Evolutionary conservation across 1,140 invertebrate genomes (phyloP), one percentile per base, ranked within the genome.

Genomic region (Hycleus phaleratus): DNA sequence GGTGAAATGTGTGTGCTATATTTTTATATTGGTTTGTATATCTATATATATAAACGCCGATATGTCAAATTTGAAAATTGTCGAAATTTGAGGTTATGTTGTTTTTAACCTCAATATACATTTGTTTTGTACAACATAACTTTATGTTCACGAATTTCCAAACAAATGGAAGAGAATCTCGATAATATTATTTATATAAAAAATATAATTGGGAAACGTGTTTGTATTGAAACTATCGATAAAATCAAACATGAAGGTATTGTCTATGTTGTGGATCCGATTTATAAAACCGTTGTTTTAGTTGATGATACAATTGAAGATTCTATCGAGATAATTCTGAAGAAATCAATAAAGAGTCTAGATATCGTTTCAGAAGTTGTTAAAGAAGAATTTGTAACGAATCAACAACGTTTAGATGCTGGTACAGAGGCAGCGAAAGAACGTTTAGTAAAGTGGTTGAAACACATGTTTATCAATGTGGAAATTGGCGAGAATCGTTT

Each of bases 251-350:
- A 65, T 47, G 46, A 38, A 38, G 69, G 70, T 11, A 46, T 44
- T 24, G 58, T 72, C 0, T 68, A 67, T 59, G 66, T 67, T 2
- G 65, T 72, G 12, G 70, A 72, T 63, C 69, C 69, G 10, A 61
- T 71, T 40, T 68, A 67, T 24, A 69, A 71, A 65, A 69, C 65
- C 18, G 38, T 70, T 6, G 64, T 72, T 47, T 59, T 58, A 48
- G 24, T 63, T 45, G 26, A 32, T 32, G 56, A 68, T 26, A 55
- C 46, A 11, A 58, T 48, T 39, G 46, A 55, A 44, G 38, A 44
- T 4, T 4, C 4, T 2, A 32, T 32, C 26, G 26, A 32, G 7
- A 4, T 26, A 48, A 45, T 45, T 18, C 42, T 10, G 26, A 7
- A 4, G 26, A 32, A 66, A 46, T 65, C 65, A 4, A 65, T 71